Evolutionary conservation across 2,113 vertebrate genomes (phyloP), one percentile per base, ranked within the genome.

Genomic region (Myrmecophaga tridactyla): DNA sequence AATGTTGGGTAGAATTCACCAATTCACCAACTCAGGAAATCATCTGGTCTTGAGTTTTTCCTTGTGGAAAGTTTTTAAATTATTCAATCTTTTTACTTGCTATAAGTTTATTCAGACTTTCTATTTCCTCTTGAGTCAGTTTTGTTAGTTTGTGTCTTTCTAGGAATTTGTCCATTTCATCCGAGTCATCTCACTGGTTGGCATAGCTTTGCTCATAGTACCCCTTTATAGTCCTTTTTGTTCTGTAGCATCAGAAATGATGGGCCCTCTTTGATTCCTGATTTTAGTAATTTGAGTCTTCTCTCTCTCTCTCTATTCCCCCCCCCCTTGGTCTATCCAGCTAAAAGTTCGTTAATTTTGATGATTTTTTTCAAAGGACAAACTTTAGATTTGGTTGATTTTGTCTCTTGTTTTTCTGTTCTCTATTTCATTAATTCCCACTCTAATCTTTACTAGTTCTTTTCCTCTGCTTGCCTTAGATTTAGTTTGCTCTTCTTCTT

Each of bases 401-500:
- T 94, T 77, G 29, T 84, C 69, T 56, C 51, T 58, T 48, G 14
- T 41, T 86, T 96, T 93, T 93, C 72, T 92, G 17, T 34, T 70
- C 56, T 72, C 43, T 89, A 1, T 76, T 86, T 78, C 7, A 85
- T 69, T 92, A 58, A 72, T 84, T 31, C 67, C 62, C 46, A 69
- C 41, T 58, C 4, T 73, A 29, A 56, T 96, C 20, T 73, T 63
- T 72, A 60, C 58, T 72, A 53, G 77, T 95, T 87, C n/a, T 10
- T 88, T 82, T 75, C 27, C 86, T 76, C 58, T 92, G 4, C 31
- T 90, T 78, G 36, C 56, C 86, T 93, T 73, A 11, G 34, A 9
- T 63, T 93, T 89, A 70, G 23, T 89, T 86, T 92, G 3, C 21
- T 72, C 29, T 75, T 87, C 10, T 72, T 87, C 90, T 83, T 73